Conservation (phyloP, 2,797 vertebrate species). For the Channallabes apus region DNA sequence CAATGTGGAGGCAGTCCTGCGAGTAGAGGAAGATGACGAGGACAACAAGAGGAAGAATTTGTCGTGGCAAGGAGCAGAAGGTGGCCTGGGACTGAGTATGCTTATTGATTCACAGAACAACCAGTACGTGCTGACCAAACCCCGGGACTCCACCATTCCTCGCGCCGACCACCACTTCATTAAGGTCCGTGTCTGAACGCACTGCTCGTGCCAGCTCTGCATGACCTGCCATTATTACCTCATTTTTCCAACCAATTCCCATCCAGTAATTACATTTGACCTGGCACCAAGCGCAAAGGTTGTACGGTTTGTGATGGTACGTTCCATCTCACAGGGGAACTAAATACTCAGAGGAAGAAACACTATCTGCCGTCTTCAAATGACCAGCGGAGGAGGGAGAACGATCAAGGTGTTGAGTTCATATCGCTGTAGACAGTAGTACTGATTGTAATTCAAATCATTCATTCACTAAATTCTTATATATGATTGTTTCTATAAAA, state of each 20-base stretch:
- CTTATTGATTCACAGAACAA: constrained; percentile 99
- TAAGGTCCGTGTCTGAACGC: constrained; percentile 75
- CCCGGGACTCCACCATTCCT: constrained; percentile 93
- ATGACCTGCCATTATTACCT: background rate
- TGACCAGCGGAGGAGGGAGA: background rate
- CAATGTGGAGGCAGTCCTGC: constrained; percentile 92
- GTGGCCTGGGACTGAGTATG: constrained; percentile 94
- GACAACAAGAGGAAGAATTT: constrained; percentile 82
- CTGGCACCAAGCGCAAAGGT: background rate
- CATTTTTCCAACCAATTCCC: background rate
- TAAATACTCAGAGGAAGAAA: too few relatives aligned
- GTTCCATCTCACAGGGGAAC: background rate
- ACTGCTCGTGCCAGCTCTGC: background rate
- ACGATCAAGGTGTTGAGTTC: background rate
- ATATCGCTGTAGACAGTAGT: background rate
- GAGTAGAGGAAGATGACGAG: constrained; percentile 91
- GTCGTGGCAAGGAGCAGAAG: constrained; percentile 82
- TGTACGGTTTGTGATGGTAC: too few relatives aligned
- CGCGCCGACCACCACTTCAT: constrained; percentile 95
- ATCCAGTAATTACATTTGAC: background rate
- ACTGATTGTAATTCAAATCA: background rate
- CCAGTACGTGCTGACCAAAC: constrained; percentile 96
- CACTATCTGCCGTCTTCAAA: background rate
- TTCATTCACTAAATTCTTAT: background rate
- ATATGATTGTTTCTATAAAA: background rate